These are phyloP conservation scores for Bufotes viridis DNA, from an alignment of 2,797 vertebrate species.

Conservation along the genomic window DNA sequence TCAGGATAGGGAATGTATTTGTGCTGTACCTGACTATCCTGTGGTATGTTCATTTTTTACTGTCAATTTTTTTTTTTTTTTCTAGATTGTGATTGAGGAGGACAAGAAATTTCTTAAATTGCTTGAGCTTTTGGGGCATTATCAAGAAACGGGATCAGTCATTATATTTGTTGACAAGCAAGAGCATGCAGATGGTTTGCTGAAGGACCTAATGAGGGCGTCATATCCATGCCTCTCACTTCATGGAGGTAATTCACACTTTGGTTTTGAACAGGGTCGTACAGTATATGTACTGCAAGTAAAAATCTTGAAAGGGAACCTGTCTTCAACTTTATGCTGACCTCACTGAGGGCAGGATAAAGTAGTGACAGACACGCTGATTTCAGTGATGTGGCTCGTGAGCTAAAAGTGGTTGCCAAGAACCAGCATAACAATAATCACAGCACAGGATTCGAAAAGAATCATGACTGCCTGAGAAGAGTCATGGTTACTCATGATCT, in stretches of 20 bases:
- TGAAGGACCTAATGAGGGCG: slow-evolving; percentile 98
- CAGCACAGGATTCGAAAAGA: too few species aligned
- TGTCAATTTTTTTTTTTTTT: neutral
- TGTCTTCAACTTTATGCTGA: too few species aligned
- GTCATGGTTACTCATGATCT: too few species aligned
- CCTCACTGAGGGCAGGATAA: too few species aligned
- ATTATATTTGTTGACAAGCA: slow-evolving; percentile 99
- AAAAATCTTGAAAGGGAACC: too few species aligned
- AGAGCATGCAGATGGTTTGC: slow-evolving; percentile 91
- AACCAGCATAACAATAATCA: too few species aligned
- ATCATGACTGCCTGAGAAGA: too few species aligned
- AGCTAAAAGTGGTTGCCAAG: too few species aligned
- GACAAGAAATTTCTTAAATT: slow-evolving; percentile 97
- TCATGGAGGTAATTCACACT: slow-evolving; percentile 86
- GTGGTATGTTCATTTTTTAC: neutral
- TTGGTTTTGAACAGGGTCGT: neutral
- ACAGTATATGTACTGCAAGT: too few species aligned
- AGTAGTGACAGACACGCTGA: too few species aligned
- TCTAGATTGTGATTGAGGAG: slow-evolving; percentile 95
- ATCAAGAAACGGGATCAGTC: slow-evolving; percentile 96
- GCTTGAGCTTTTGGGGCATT: slow-evolving; percentile 94
- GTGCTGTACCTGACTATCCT: neutral
- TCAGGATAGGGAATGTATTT: neutral
- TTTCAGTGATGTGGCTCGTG: too few species aligned
- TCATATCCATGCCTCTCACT: slow-evolving; percentile 98